phyloP scores from a whole-genome alignment of 2,888 invertebrate genomes.

The Caenorhabditis zanzibari region DNA sequence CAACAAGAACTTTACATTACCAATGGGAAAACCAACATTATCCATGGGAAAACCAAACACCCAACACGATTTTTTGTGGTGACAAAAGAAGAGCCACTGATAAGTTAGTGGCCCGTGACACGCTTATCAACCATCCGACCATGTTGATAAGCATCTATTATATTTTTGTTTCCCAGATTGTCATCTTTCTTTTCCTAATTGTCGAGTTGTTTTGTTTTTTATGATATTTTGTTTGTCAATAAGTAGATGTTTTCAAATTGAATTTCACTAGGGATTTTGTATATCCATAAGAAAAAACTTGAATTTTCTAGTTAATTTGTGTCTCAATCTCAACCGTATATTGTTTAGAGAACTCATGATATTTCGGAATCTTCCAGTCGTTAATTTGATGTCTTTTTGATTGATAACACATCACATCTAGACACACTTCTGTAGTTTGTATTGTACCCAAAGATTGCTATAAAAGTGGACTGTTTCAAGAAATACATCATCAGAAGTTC shows the following conservation, averaged over 20 bases:
- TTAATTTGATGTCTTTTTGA: neutral
- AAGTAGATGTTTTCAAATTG: no score
- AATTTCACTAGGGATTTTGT: no score
- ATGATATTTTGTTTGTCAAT: neutral
- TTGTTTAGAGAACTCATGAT: no score
- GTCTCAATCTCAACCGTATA: no score
- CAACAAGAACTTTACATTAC: no score
- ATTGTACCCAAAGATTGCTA: slow-evolving; percentile 25
- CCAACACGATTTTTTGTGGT: neutral
- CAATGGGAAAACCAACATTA: no score
- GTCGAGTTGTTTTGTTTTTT: neutral
- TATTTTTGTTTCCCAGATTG: slow-evolving; percentile 14
- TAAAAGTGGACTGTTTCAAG: slow-evolving; percentile 12
- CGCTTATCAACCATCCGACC: slow-evolving; percentile 12
- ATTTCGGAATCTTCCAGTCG: slow-evolving; percentile 3
- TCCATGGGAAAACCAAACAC: neutral
- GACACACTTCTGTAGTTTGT: slow-evolving; percentile 18
- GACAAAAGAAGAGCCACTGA: slow-evolving; percentile 27
- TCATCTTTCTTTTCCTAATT: neutral
- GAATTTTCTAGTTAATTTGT: no score
- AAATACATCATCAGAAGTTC: neutral
- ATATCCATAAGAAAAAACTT: no score
- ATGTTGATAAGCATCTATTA: slow-evolving; percentile 8
- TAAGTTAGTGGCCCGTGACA: slow-evolving; percentile 24
- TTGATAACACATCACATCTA: slow-evolving; percentile 19